Evolutionary conservation across 2,113 vertebrate species (phyloP).

Genomic region (Ceyx cyanopectus): DNA sequence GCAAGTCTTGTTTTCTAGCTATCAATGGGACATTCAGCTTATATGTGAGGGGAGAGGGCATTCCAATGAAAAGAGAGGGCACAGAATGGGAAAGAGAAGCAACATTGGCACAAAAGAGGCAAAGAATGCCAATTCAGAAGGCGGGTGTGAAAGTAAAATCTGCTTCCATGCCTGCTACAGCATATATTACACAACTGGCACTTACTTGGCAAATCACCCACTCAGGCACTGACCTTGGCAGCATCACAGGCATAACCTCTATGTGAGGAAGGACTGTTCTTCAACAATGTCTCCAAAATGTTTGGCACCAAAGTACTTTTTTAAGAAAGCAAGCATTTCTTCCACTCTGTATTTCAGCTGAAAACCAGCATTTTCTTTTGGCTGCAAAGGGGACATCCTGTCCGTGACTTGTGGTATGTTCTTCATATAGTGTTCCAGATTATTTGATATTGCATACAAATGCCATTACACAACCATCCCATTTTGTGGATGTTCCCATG

Average conservation of each 20-base stretch:
- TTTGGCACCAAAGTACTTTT: conserved; percentile 43
- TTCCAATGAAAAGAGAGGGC: conserved; percentile 53
- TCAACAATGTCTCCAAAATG: conserved; percentile 71
- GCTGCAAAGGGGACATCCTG: conserved; percentile 19
- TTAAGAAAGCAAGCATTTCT: conserved; percentile 51
- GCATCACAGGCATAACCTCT: conserved; percentile 68
- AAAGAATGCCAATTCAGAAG: conserved; percentile 71
- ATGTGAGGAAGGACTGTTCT: conserved; percentile 70
- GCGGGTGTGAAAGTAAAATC: conserved; percentile 70
- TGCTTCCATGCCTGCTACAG: conserved; percentile 66
- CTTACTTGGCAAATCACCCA: conserved; percentile 74
- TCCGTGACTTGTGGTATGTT: conserved; percentile 20
- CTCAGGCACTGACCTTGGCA: conserved; percentile 73
- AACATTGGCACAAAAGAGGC: conserved; percentile 66
- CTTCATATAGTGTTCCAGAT: conserved; percentile 39
- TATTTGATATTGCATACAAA: conserved; percentile 20
- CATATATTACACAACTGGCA: conserved; percentile 73
- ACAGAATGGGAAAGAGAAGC: conserved; percentile 66
- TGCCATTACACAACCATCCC: conserved; percentile 15
- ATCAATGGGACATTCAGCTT: conserved; percentile 75
- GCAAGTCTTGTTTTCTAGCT: conserved; percentile 51
- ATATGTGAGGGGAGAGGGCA: conserved; percentile 33
- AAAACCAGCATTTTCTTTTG: conserved; percentile 20
- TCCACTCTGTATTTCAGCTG: not conserved
- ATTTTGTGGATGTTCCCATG: conserved; percentile 34